Percentiles rank a stretch among this genome's conserved stretches.
Evolutionary conservation across 2,113 vertebrate genomes (phyloP).

Genomic region (Pagrus major): DNA sequence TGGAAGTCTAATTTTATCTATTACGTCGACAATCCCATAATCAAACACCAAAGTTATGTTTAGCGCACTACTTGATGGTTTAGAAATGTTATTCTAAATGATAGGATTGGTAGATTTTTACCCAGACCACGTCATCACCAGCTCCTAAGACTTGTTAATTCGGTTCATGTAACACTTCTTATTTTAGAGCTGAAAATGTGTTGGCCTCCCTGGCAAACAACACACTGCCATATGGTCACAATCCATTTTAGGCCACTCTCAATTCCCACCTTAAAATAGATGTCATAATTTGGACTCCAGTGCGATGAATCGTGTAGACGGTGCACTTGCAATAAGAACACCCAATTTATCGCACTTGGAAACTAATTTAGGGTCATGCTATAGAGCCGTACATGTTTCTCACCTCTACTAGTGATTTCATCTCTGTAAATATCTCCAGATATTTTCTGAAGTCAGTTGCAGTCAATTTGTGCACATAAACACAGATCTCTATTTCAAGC

Average conservation of each 20-base stretch:
- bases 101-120: not conserved
- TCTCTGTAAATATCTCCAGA: not conserved
- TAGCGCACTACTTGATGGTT: not conserved
- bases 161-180: slow-evolving; percentile 42
- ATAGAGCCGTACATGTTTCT: not conserved
- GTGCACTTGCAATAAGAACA: not conserved
- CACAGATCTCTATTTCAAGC: not conserved
- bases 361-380: not conserved
- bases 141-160: slow-evolving; percentile 9
- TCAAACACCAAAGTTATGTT: not conserved
- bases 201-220: slow-evolving; percentile 31
- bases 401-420: not conserved
- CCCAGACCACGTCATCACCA: not conserved
- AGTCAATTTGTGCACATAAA: not conserved
- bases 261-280: slow-evolving; percentile 38
- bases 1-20: not conserved
- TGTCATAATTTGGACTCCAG: slow-evolving; percentile 4
- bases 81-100: not conserved
- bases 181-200: slow-evolving; percentile 45
- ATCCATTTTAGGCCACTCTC: slow-evolving; percentile 34
- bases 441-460: not conserved
- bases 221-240: slow-evolving; percentile 31
- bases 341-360: not conserved
- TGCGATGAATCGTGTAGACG: not conserved
- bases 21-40: not conserved